Evolutionary conservation across 2,113 vertebrate genomes (phyloP).

Genomic region (Notarius lentiginosus): DNA sequence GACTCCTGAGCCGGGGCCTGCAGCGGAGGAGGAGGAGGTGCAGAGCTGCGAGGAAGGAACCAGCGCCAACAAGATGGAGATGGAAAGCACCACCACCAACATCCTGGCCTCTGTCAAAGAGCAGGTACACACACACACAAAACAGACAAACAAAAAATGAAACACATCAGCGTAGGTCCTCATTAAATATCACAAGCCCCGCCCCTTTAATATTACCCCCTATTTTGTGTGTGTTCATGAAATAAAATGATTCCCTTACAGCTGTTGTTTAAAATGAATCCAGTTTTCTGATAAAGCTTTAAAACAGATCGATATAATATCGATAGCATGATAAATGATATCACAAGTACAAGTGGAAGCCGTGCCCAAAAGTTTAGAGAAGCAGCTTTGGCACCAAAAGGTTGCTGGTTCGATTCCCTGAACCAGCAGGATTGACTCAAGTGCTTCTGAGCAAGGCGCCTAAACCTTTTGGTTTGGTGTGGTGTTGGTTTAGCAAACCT

Average conservation of each 20-base stretch:
- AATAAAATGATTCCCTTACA: no score
- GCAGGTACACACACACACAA: constrained; percentile 45
- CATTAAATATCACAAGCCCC: background rate
- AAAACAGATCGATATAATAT: background rate
- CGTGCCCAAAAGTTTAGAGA: no score
- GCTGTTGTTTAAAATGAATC: background rate
- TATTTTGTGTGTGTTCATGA: background rate
- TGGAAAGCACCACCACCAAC: constrained; percentile 50
- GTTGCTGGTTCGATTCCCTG: no score
- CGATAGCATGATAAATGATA: no score
- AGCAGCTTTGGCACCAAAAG: no score
- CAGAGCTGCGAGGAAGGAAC: constrained; percentile 43
- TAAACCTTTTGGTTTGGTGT: no score
- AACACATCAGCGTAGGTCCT: background rate
- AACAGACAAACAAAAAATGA: background rate
- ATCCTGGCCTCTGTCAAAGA: constrained; percentile 58
- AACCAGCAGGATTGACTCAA: no score
- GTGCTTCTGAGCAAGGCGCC: no score
- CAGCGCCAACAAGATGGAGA: constrained; percentile 52
- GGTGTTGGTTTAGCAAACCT: background rate
- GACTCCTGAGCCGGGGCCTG: constrained; percentile 49
- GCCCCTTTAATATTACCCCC: background rate
- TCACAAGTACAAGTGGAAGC: no score
- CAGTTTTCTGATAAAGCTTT: no score
- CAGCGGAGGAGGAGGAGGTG: constrained; percentile 45